Evolutionary conservation across 2,888 invertebrate genomes (phyloP).

Genomic region (Sisyra nigra): DNA sequence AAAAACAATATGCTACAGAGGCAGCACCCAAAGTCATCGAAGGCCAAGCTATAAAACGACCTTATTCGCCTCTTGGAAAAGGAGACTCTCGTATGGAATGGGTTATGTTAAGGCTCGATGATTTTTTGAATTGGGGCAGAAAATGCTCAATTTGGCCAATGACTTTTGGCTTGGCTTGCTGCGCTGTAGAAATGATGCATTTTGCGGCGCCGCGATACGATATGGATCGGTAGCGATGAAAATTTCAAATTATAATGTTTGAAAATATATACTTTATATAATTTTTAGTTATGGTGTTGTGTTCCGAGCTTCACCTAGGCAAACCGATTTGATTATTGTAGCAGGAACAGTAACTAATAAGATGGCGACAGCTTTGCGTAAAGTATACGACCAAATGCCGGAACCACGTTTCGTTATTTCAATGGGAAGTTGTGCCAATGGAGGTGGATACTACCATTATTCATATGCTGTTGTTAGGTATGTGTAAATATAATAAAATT

Average conservation of each 20-base stretch:
- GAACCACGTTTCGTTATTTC: slow-evolving; percentile 57
- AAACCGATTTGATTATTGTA: slow-evolving; percentile 46
- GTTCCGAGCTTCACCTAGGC: slow-evolving; percentile 42
- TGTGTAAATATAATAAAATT: neutral
- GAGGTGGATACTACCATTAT: slow-evolving; percentile 64
- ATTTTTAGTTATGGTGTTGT: slow-evolving; percentile 33
- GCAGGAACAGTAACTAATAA: slow-evolving; percentile 51
- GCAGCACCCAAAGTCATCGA: neutral
- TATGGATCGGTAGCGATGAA: slow-evolving; percentile 34
- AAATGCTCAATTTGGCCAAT: slow-evolving; percentile 50
- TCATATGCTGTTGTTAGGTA: slow-evolving; percentile 49
- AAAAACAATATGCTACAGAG: no score
- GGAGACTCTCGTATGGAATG: slow-evolving; percentile 34
- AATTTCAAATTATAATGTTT: neutral
- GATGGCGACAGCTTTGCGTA: slow-evolving; percentile 48
- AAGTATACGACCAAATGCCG: slow-evolving; percentile 45
- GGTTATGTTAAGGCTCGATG: slow-evolving; percentile 43
- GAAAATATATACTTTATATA: neutral
- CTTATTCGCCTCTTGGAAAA: slow-evolving; percentile 46
- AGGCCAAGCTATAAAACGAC: slow-evolving; percentile 18
- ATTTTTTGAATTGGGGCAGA: slow-evolving; percentile 45
- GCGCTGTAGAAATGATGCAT: slow-evolving; percentile 54
- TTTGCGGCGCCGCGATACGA: slow-evolving; percentile 52
- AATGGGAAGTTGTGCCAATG: slow-evolving; percentile 65
- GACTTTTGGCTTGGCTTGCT: slow-evolving; percentile 52